Evolutionary conservation across 2,888 invertebrate species (phyloP).

Genomic region (Chydorus sphaericus): DNA sequence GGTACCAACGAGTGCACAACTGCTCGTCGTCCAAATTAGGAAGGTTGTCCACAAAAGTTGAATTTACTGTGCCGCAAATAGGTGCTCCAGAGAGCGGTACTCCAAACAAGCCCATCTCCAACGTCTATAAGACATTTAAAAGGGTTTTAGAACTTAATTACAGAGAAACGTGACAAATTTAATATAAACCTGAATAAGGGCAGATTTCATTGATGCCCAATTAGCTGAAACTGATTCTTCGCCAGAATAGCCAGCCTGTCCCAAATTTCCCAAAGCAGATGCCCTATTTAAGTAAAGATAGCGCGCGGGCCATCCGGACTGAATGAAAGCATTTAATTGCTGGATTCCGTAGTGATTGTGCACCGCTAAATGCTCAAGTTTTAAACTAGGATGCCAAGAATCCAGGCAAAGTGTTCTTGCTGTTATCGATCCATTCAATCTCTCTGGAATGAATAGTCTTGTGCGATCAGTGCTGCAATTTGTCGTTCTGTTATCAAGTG

Average conservation of each 20-base stretch:
- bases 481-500: conserved; percentile 17
- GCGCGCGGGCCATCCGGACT: background rate
- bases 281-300: background rate
- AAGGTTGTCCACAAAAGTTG: conserved; percentile 18
- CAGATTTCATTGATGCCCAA: conserved; percentile 10
- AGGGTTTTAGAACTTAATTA: no score
- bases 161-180: no score
- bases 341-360: conserved; percentile 37
- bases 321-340: conserved; percentile 2
- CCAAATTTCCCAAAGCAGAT: conserved; percentile 4
- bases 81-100: conserved; percentile 22
- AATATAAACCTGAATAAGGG: conserved; percentile 8
- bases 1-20: conserved; percentile 52
- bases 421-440: background rate
- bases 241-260: conserved; percentile 4
- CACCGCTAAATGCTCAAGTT: conserved; percentile 25
- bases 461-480: background rate
- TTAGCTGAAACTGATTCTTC: conserved; percentile 9
- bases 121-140: conserved; percentile 30
- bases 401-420: conserved; percentile 20
- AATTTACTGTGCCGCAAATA: conserved; percentile 19
- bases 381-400: conserved; percentile 21
- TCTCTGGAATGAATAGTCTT: conserved; percentile 9
- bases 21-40: conserved; percentile 28
- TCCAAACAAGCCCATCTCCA: conserved; percentile 32